These are phyloP conservation scores for Bombus haemorrhoidalis DNA, from an alignment of 1,140 invertebrate species.

Conservation along the genomic window DNA sequence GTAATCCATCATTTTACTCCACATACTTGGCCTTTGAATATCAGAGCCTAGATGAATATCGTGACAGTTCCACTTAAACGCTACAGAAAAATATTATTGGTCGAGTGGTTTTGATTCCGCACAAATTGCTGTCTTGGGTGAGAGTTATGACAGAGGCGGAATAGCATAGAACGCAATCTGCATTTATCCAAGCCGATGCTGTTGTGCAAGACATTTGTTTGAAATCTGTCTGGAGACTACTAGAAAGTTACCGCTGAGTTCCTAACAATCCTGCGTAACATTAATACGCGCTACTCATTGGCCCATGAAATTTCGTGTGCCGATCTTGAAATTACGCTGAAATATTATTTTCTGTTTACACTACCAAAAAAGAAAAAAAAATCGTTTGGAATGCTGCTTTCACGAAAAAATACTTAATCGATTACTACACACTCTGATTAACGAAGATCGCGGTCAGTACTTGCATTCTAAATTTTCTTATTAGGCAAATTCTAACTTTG, in stretches of 20 bases:
- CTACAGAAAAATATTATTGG: background rate
- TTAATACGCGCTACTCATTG: background rate
- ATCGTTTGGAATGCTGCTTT: background rate
- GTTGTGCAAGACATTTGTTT: conserved; percentile 49
- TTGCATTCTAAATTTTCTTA: background rate
- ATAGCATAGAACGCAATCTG: conserved; percentile 3
- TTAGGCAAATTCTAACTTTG: background rate
- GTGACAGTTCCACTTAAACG: background rate
- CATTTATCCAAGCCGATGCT: conserved; percentile 39
- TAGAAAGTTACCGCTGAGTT: conserved; percentile 43
- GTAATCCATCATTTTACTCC: background rate
- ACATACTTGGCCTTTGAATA: background rate
- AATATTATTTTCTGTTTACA: background rate
- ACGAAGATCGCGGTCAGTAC: background rate
- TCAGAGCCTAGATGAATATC: background rate
- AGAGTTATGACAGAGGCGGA: conserved; percentile 27
- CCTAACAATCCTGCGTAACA: conserved; percentile 18
- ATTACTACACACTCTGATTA: background rate
- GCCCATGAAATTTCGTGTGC: conserved; percentile 8
- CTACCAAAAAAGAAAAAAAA: background rate
- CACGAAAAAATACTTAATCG: conserved; percentile 3
- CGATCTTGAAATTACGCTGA: conserved; percentile 14
- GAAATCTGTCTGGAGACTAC: conserved; percentile 24
- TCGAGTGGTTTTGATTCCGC: conserved; percentile 10
- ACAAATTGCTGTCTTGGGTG: background rate